These are phyloP conservation scores for Coregonus suidteri DNA, from an alignment of 2,797 vertebrate genomes.

Conservation along the genomic window DNA sequence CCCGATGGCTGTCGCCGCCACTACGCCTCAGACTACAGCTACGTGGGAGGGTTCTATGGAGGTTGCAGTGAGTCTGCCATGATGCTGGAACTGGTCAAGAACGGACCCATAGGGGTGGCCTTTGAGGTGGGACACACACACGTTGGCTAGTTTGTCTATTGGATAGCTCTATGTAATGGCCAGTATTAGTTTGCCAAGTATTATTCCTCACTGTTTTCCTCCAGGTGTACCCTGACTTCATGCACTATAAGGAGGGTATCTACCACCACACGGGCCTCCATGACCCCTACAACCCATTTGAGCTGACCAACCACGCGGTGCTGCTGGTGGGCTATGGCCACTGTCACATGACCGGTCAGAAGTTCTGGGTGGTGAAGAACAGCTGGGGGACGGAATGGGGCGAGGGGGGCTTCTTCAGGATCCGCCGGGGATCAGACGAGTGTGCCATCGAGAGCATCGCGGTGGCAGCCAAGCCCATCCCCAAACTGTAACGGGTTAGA, in stretches of 20 bases:
- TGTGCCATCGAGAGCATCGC: conserved; percentile 94
- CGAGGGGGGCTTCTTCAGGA: conserved; percentile 90
- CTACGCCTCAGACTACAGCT: conserved; percentile 86
- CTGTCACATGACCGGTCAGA: conserved; percentile 78
- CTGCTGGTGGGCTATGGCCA: conserved; percentile 90
- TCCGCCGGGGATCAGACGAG: conserved; percentile 88
- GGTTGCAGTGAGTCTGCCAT: conserved; percentile 92
- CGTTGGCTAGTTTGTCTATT: background rate
- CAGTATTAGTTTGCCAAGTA: background rate
- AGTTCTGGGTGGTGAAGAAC: conserved; percentile 95
- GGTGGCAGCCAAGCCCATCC: conserved; percentile 82
- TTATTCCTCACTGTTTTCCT: background rate
- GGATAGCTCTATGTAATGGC: no score
- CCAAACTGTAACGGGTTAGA: conserved; percentile 70
- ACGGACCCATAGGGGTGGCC: conserved; percentile 86
- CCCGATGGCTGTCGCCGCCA: conserved; percentile 73
- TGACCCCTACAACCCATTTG: conserved; percentile 88
- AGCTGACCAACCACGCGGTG: conserved; percentile 94
- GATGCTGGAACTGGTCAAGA: conserved; percentile 87
- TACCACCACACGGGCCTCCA: conserved; percentile 90
- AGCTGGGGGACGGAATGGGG: conserved; percentile 92
- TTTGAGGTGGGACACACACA: conserved; percentile 79
- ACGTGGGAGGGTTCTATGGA: conserved; percentile 95
- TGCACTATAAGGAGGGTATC: conserved; percentile 85
- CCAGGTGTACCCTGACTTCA: conserved; percentile 90